Evolutionary conservation across 2,888 invertebrate species (phyloP), one percentile per base, ranked within the genome.

Genomic region (Ochropleura leucogaster): DNA sequence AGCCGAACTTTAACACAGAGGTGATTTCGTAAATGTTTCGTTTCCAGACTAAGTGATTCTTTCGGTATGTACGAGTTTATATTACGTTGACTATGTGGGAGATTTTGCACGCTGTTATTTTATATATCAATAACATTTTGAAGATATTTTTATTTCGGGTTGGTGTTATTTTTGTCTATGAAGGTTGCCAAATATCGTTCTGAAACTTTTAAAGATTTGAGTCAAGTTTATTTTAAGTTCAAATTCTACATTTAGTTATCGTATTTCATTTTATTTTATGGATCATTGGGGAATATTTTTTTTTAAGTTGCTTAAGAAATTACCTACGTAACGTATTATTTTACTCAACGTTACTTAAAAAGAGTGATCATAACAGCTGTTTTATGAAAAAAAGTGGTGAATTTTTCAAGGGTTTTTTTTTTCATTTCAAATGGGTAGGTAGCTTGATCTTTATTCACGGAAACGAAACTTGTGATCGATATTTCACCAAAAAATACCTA

Each of bases 21-120:
- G 82, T 83, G 85, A 85, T 83, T 82, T 82, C 53, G 82, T 68
- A 55, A 85, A 74, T 72, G 77, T 82, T 82, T 72, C 71, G 74
- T 72, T 85, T 59, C 70, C 60, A 69, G 51, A 55, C 63, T 78
- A 78, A 85, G 83, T 83, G 79, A 83, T 79, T 82, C 67, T 79
- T 76, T 85, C 49, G 57, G 60, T 69, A 20, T 49, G 59, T 67
- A 14, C 7, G 1, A 12, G 46, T 20, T 20, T 59, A 30, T 57
- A 16, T 44, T 30, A 42, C 51, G 14, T 51, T 16, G 49, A 67
- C 18, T 59, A 59, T 59, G 64, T 72, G 57, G 9, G 62, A 51
- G 60, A 67, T 81, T 81, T 63, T 63, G 49, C 46, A 40, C 47
- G 6, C 12, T 57, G 4, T 51, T 64, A 40, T 68, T 44, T 66